Evolutionary conservation across 2,888 invertebrate species (phyloP).

Genomic region (Eutolmus rufibarbis): DNA sequence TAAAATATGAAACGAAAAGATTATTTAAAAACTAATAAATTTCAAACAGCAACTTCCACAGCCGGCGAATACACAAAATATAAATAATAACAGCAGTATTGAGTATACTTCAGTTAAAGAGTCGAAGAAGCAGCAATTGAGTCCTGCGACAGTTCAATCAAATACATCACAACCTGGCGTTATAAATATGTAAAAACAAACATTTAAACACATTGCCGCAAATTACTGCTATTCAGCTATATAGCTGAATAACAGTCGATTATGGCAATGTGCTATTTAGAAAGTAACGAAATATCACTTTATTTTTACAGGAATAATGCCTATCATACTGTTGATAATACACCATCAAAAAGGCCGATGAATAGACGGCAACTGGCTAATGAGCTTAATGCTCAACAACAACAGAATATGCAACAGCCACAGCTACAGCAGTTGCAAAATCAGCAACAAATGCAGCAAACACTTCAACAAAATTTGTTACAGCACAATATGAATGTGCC

Average conservation of each 20-base stretch:
- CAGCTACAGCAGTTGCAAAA: constrained; percentile 40
- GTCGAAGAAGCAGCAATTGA: neutral
- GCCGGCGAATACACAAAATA: constrained; percentile 28
- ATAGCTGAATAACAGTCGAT: no score
- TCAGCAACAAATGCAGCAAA: constrained; percentile 41
- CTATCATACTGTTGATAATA: neutral
- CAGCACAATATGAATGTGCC: constrained; percentile 9
- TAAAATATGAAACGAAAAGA: constrained; percentile 41
- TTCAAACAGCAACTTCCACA: constrained; percentile 30
- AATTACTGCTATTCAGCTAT: no score
- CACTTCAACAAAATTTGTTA: constrained; percentile 17
- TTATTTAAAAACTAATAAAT: constrained; percentile 36
- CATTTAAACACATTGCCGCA: neutral
- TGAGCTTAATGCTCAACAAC: constrained; percentile 40
- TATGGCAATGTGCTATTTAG: no score
- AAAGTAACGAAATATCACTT: neutral
- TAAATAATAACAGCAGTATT: constrained; percentile 25
- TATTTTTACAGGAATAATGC: constrained; percentile 25
- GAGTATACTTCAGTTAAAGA: constrained; percentile 17
- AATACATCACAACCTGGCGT: constrained; percentile 33
- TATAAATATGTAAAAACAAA: constrained; percentile 37
- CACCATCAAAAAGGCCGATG: constrained; percentile 26
- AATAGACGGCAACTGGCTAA: constrained; percentile 16
- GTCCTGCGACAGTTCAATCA: neutral
- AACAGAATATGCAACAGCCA: constrained; percentile 14